Base-by-base conservation (phyloP, 1,140 invertebrate species). In the Anastrepha obliqua region DNA sequence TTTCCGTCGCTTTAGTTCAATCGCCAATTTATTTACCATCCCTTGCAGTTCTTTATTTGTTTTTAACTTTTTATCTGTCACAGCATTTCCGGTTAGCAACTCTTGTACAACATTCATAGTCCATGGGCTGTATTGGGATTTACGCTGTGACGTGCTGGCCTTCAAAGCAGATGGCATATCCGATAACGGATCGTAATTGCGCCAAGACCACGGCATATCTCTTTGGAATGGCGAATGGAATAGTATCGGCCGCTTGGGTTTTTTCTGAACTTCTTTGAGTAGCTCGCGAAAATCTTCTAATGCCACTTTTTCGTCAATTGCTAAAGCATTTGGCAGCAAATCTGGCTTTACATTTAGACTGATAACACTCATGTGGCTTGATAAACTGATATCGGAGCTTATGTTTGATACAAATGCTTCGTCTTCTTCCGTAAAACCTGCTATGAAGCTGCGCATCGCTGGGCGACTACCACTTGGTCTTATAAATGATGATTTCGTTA, bases 141-240 rank as follows among this genome's bases (percentile, higher is more conserved):
- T 74, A 9, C 2, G 47, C 4, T 17, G n/a, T 74, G 6, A 11
- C 51, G 3, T n/a, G 0, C 29, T 9, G 17, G 17, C 64, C n/a
- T 74, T 74, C 2, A 67, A 67, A 3, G 67, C 3, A 42, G 39
- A 17, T 42, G 67, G 67, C 42, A 74, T 6, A 74, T 74, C 67
- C 4, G 39, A 2, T n/a, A 44, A 44, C 2, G 74, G 47, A 81
- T 81, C 47, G 17, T 55, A 81, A 55, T 81, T 55, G 2, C 47
- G 44, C 74, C 74, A 81, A 51, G 74, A 20, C 74, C 74, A 81
- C 3, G 55, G 9, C 7, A 55, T 51, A 20, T 81, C 74, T 11
- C 51, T n/a, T 20, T 51, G 11, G 51, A 81, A 81, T 51, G 74
- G 74, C 11, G 74, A 29, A 81, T 81, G 47, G 55, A 55, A 81